Evolutionary conservation across 2,797 vertebrate species (phyloP).

Genomic region (Zenarchopterus dispar): DNA sequence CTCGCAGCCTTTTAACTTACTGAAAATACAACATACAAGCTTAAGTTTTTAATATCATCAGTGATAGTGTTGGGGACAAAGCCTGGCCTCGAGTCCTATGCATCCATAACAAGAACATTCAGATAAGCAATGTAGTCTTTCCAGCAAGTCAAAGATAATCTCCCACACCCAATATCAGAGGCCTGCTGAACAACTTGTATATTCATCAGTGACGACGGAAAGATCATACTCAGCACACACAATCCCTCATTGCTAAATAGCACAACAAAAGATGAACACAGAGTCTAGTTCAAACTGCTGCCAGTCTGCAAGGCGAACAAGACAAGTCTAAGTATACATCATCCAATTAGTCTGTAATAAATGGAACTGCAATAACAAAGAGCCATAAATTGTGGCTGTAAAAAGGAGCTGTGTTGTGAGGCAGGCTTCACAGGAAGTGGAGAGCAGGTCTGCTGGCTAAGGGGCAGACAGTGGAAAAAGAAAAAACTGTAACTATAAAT

Average conservation of each 20-base stretch:
- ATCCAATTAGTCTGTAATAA: constrained; percentile 64
- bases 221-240: constrained; percentile 25
- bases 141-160: constrained; percentile 51
- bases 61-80: neutral
- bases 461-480: constrained; percentile 11
- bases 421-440: constrained; percentile 14
- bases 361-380: constrained; percentile 61
- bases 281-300: constrained; percentile 28
- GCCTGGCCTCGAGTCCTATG: neutral
- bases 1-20: neutral
- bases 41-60: neutral
- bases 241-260: constrained; percentile 15
- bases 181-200: constrained; percentile 43
- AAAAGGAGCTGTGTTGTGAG: constrained; percentile 38
- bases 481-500: constrained; percentile 9
- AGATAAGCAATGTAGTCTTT: constrained; percentile 47
- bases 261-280: constrained; percentile 7
- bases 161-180: constrained; percentile 51
- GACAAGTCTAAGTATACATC: constrained; percentile 43
- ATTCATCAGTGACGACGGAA: constrained; percentile 37
- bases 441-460: constrained; percentile 16
- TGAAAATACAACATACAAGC: neutral
- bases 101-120: constrained; percentile 35
- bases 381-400: constrained; percentile 57
- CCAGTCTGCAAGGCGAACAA: constrained; percentile 67